Evolutionary conservation across 1,140 invertebrate genomes (phyloP).

Genomic region (Holotrichia oblita): DNA sequence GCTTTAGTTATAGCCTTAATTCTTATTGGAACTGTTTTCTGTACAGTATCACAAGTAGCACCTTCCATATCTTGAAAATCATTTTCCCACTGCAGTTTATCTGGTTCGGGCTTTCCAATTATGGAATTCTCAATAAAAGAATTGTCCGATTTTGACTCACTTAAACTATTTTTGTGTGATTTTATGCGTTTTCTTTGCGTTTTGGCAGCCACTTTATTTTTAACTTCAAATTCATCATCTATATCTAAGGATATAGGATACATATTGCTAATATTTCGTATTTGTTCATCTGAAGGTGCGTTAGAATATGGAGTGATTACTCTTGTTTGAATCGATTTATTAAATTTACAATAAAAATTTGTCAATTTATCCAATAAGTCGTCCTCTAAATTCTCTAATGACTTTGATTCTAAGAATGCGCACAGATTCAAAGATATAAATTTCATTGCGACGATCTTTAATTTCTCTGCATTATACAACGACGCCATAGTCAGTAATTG

Average conservation of each 20-base stretch:
- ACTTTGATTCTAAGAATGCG: constrained; percentile 71
- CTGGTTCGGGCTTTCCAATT: constrained; percentile 8
- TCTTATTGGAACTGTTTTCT: constrained; percentile 59
- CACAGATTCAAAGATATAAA: constrained; percentile 75
- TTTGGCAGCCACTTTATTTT: constrained; percentile 46
- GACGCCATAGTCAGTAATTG: constrained; percentile 75
- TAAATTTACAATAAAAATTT: constrained; percentile 68
- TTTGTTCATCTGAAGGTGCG: constrained; percentile 65
- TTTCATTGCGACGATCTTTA: constrained; percentile 75
- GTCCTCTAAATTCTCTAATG: constrained; percentile 68
- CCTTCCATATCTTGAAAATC: not conserved
- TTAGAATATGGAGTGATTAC: constrained; percentile 71
- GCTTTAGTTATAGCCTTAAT: constrained; percentile 63
- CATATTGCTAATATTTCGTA: constrained; percentile 63
- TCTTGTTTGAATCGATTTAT: constrained; percentile 63
- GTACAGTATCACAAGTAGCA: not conserved
- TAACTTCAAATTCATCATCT: constrained; percentile 57
- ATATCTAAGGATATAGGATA: constrained; percentile 59
- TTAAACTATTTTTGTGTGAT: constrained; percentile 51
- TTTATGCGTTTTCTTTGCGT: constrained; percentile 61
- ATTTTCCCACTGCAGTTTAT: not conserved
- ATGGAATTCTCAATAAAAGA: constrained; percentile 42
- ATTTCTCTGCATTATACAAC: constrained; percentile 71
- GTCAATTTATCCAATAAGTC: constrained; percentile 69
- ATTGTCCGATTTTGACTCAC: constrained; percentile 46